phyloP scores from a whole-genome alignment of 2,888 invertebrate genomes.

The Epiperipatus broadwayi region DNA sequence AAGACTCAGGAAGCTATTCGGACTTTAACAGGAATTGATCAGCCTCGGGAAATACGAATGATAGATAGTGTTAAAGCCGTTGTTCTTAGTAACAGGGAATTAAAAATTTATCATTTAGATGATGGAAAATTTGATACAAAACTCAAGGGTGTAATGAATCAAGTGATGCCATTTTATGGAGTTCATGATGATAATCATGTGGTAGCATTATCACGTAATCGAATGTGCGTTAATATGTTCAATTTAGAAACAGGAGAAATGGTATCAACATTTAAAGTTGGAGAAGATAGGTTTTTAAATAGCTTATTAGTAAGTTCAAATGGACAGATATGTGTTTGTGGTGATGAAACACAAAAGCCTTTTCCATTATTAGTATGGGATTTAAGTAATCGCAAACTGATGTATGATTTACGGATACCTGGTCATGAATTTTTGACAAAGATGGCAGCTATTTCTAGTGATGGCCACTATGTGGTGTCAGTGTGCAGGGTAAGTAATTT shows the following conservation, averaged over 20 bases:
- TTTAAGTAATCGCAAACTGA: conserved; percentile 54
- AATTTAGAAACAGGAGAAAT: conserved; percentile 59
- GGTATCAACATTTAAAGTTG: conserved; percentile 57
- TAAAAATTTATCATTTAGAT: conserved; percentile 57
- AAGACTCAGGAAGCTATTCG: conserved; percentile 41
- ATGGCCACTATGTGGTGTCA: conserved; percentile 43
- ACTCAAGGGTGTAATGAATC: conserved; percentile 63
- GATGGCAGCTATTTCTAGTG: conserved; percentile 61
- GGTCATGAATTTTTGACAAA: conserved; percentile 72
- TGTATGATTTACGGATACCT: conserved; percentile 67
- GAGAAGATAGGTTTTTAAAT: conserved; percentile 66
- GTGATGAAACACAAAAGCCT: conserved; percentile 78
- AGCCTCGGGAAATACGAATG: conserved; percentile 55
- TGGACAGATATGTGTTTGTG: conserved; percentile 67
- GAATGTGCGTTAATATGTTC: conserved; percentile 75
- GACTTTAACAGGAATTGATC: conserved; percentile 48
- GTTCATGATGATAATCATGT: conserved; percentile 57
- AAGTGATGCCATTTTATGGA: conserved; percentile 75
- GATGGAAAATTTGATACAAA: conserved; percentile 48
- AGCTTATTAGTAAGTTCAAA: conserved; percentile 68
- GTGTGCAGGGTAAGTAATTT: conserved; percentile 32
- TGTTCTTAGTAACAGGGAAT: conserved; percentile 58
- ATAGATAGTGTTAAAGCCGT: conserved; percentile 48
- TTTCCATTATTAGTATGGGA: conserved; percentile 78
- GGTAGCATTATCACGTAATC: conserved; percentile 60